Evolutionary conservation across 2,888 invertebrate species (phyloP), one percentile per base, ranked within the genome.

Genomic region (Aporophyla lueneburgensis): DNA sequence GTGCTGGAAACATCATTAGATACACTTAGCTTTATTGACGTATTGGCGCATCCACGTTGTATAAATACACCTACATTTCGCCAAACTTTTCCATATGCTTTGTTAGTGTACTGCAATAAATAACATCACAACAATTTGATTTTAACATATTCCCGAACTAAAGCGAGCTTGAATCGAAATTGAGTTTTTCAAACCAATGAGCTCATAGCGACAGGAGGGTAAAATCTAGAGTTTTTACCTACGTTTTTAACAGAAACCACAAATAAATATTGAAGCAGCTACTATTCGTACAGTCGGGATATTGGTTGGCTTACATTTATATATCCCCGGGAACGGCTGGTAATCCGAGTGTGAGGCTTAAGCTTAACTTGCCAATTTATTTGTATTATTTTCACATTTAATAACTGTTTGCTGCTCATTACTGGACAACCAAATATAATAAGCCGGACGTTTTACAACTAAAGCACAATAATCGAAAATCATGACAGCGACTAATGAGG

Each of bases 351-450:
- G 51, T 62, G 65, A 78, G 33, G n/a, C 24, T 27, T 21, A 49
- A 66, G 83, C 78, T 82, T 73, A 70, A 40, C 68, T 49, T 53
- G 46, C 46, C 73, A 82, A 66, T 78, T 78, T 73, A 70, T 73
- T 62, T 66, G 33, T 73, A 82, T 73, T 78, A 78, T 70, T 82
- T 81, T 70, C 73, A 56, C 78, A 54, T 83, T 78, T 67, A 70
- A 62, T 73, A 61, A 73, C 53, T 54, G 10, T 78, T 73, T 53
- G 46, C 16, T 70, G 54, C 66, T 78, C 61, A 73, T 82, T 73
- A 68, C 43, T 71, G 73, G 24, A 54, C 66, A 51, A 81, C 63
- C 66, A 53, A 56, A 71, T 81, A 68, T 9, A 51, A 46, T 81
- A 59, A 58, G 62, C 65, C n/a, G 54, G 27, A 33, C 49, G 7